These are phyloP conservation scores for Mycalesis mineus DNA, from an alignment of 2,888 invertebrate genomes.

Conservation along the genomic window DNA sequence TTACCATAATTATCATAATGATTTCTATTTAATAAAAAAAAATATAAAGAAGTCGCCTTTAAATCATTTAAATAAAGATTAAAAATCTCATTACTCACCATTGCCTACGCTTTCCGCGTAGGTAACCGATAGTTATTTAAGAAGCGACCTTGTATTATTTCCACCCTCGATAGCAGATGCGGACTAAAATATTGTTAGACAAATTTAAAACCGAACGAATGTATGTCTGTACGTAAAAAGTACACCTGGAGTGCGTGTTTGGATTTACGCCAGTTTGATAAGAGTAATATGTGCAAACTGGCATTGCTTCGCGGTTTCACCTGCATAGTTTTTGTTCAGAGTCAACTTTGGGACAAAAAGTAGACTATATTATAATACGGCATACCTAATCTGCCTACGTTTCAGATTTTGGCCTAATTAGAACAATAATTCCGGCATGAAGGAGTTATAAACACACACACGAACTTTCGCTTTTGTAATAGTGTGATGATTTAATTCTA, in stretches of 20 bases:
- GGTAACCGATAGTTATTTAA: conserved; percentile 51
- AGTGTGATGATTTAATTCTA: no score
- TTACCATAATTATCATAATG: no score
- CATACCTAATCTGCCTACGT: no score
- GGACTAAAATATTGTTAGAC: conserved; percentile 46
- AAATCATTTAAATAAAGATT: background rate
- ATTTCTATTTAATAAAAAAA: no score
- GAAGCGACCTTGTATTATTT: conserved; percentile 67
- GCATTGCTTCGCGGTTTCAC: background rate
- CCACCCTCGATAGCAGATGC: conserved; percentile 46
- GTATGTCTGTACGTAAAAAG: conserved; percentile 31
- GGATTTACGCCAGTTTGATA: conserved; percentile 54
- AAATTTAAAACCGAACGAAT: conserved; percentile 33
- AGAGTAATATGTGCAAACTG: conserved; percentile 21
- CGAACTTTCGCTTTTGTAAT: no score
- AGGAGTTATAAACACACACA: no score
- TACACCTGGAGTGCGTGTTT: conserved; percentile 52
- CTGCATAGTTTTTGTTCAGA: no score
- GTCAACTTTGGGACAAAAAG: no score
- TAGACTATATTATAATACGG: no score
- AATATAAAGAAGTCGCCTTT: no score
- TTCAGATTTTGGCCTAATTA: no score
- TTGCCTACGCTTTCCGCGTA: conserved; percentile 45
- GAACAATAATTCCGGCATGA: no score
- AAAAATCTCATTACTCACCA: conserved; percentile 32